phyloP scores from a whole-genome alignment of 2,888 invertebrate genomes.

The Dasypogon diadema region DNA sequence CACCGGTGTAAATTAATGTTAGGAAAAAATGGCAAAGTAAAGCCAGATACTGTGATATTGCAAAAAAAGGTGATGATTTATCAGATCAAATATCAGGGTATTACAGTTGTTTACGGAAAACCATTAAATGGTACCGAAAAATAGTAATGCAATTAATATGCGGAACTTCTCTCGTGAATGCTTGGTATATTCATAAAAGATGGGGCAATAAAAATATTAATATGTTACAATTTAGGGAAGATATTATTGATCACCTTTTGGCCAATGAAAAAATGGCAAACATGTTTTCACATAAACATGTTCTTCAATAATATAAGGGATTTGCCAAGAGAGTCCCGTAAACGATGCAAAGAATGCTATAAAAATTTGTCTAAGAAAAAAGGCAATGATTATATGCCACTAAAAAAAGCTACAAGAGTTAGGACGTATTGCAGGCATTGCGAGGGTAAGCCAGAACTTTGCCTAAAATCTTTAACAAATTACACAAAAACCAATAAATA shows the following conservation, averaged over 20 bases:
- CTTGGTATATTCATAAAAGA: slow-evolving; percentile 53
- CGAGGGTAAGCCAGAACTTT: slow-evolving; percentile 27
- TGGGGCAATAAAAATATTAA: slow-evolving; percentile 53
- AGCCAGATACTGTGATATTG: too few relatives aligned
- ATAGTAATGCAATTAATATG: slow-evolving; percentile 51
- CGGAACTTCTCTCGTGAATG: too few relatives aligned
- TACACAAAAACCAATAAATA: slow-evolving; percentile 31
- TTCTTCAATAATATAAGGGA: slow-evolving; percentile 53
- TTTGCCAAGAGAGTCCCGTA: slow-evolving; percentile 53
- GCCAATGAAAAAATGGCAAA: too few relatives aligned
- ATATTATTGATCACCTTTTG: slow-evolving; percentile 48
- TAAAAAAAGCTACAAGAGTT: slow-evolving; percentile 44
- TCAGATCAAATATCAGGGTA: slow-evolving; percentile 53
- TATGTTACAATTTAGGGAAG: slow-evolving; percentile 54
- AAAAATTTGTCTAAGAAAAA: slow-evolving; percentile 54
- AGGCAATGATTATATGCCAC: slow-evolving; percentile 27
- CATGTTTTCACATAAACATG: too few relatives aligned
- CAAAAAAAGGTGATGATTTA: slow-evolving; percentile 53
- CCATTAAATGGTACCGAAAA: slow-evolving; percentile 54
- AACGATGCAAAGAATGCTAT: slow-evolving; percentile 53
- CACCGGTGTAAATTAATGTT: too few relatives aligned
- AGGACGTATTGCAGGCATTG: slow-evolving; percentile 33
- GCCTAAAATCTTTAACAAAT: slow-evolving; percentile 31
- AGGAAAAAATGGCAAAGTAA: too few relatives aligned
- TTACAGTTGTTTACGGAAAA: slow-evolving; percentile 55